Conservation (phyloP, 1,140 invertebrate genomes). For the Sarcophaga bullata region DNA sequence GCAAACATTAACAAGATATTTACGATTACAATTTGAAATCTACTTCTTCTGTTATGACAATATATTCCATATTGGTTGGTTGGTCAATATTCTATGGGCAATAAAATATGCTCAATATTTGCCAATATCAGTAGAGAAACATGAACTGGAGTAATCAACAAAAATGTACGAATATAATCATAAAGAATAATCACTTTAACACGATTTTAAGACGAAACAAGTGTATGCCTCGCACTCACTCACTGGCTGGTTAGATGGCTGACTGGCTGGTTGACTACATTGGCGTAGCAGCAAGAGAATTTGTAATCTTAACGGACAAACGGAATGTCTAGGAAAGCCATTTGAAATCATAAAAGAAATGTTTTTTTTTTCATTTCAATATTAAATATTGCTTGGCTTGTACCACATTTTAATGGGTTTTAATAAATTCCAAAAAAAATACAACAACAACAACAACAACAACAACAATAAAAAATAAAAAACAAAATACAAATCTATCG, state of each 20-base stretch:
- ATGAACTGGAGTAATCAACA: background rate
- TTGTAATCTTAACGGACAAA: background rate
- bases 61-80: too few relatives aligned
- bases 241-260: too few relatives aligned
- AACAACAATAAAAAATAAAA: too few relatives aligned
- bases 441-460: background rate
- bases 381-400: slow-evolving; percentile 2
- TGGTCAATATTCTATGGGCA: too few relatives aligned
- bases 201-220: background rate
- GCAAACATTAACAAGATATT: too few relatives aligned
- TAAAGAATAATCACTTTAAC: slow-evolving; percentile 27
- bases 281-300: background rate
- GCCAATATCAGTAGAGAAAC: too few relatives aligned
- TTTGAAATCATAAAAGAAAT: background rate
- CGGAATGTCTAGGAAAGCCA: background rate
- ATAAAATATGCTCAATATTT: too few relatives aligned
- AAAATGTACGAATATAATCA: background rate
- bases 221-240: background rate
- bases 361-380: background rate
- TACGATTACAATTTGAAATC: too few relatives aligned
- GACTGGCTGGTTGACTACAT: too few relatives aligned
- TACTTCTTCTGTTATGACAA: too few relatives aligned
- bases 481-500: too few relatives aligned
- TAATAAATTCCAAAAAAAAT: slow-evolving; percentile 19
- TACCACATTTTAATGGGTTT: slow-evolving; percentile 13